A percentile compares a stretch with the other conserved stretches of the same genome.
Conservation (phyloP, 2,888 invertebrate species). For the Uloborus plumipes region DNA sequence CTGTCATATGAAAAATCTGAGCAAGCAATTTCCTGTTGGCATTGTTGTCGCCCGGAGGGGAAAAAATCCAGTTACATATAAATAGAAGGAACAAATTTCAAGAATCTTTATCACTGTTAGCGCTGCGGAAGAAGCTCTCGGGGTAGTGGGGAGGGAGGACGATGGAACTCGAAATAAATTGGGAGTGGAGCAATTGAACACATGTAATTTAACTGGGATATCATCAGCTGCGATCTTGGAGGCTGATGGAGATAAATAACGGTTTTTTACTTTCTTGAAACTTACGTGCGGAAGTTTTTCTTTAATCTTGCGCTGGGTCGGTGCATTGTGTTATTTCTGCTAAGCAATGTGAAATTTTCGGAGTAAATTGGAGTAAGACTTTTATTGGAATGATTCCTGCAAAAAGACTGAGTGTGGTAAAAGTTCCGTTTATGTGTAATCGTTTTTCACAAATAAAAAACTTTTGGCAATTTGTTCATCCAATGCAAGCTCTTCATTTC, state of each 20-base stretch:
- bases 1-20: slow-evolving; percentile 14
- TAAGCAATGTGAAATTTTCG: no score
- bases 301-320: no score
- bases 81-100: slow-evolving; percentile 9
- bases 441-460: no score
- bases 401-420: no score
- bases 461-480: no score
- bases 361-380: no score
- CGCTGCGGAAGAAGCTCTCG: neutral
- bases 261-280: no score
- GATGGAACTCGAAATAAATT: slow-evolving; percentile 25
- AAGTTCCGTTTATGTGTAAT: no score
- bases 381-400: no score
- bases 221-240: neutral
- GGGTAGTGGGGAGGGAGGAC: neutral
- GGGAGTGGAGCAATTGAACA: slow-evolving; percentile 24
- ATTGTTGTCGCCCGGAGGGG: slow-evolving; percentile 1
- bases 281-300: neutral
- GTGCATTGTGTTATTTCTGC: no score
- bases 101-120: slow-evolving; percentile 23
- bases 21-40: slow-evolving; percentile 15
- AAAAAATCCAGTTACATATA: neutral
- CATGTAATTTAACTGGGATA: slow-evolving; percentile 22
- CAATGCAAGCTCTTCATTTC: no score
- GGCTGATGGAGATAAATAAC: no score